Percentiles rank a stretch among this genome's conserved stretches.
Evolutionary conservation across 1,140 invertebrate species (phyloP).

Genomic region (Drosophila arawakana): DNA sequence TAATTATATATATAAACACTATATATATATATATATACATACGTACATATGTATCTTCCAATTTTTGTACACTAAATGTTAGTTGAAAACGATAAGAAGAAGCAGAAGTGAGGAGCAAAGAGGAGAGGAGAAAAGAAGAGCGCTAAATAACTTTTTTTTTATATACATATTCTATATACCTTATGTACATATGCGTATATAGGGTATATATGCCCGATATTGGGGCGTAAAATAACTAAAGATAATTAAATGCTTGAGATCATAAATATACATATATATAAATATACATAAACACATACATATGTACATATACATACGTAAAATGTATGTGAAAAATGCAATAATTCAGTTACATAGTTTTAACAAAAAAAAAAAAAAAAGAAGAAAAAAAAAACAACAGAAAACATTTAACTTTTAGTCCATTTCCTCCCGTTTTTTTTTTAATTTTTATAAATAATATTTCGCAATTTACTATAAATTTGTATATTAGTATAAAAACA

Average conservation of each 20-base stretch:
- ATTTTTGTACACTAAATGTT: conserved; percentile 80
- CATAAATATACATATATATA: conserved; percentile 20
- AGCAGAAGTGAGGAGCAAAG: conserved; percentile 30
- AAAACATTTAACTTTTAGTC: conserved; percentile 48
- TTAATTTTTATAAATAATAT: conserved; percentile 12
- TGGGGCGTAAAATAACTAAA: conserved; percentile 50
- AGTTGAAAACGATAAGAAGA: conserved; percentile 49
- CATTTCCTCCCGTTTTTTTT: conserved; percentile 35
- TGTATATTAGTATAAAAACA: conserved; percentile 37
- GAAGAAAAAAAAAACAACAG: not conserved
- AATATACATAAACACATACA: conserved; percentile 40
- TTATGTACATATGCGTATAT: conserved; percentile 35
- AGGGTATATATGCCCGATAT: conserved; percentile 58
- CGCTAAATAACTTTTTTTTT: conserved; percentile 68
- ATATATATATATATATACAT: conserved; percentile 31
- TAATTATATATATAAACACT: conserved; percentile 17
- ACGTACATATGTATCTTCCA: conserved; percentile 61
- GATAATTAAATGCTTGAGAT: conserved; percentile 26
- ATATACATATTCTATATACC: conserved; percentile 54
- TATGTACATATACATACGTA: conserved; percentile 38
- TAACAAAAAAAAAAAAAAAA: conserved; percentile 28
- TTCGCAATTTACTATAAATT: conserved; percentile 30
- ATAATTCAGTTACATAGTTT: conserved; percentile 81
- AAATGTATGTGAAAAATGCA: conserved; percentile 56
- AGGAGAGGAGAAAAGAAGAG: conserved; percentile 28